phyloP scores from a whole-genome alignment of 2,888 invertebrate genomes.

The Dysmachus trigonus region DNA sequence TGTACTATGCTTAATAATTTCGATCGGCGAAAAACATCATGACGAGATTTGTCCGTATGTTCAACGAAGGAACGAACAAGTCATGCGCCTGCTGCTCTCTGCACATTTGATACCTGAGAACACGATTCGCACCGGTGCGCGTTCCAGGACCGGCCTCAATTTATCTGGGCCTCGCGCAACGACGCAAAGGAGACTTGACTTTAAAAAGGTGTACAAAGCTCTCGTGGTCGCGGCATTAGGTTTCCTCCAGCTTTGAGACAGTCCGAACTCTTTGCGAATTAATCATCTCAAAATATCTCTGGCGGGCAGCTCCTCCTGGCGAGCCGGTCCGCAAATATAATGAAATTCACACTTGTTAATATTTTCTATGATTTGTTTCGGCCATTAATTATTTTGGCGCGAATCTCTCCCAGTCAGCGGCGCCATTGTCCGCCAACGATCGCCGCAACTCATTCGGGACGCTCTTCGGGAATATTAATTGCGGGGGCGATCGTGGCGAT shows the following conservation, averaged over 20 bases:
- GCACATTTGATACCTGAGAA: conserved; percentile 33
- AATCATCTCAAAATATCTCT: conserved; percentile 38
- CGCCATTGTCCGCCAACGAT: conserved; percentile 1
- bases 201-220: conserved; percentile 30
- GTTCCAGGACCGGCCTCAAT: conserved; percentile 30
- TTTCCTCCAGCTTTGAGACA: conserved; percentile 27
- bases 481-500: background rate
- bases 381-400: conserved; percentile 55
- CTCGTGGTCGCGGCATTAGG: conserved; percentile 35
- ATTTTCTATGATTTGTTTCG: conserved; percentile 54
- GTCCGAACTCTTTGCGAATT: conserved; percentile 30
- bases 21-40: conserved; percentile 27
- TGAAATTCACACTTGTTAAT: conserved; percentile 62
- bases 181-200: background rate
- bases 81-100: conserved; percentile 5
- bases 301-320: background rate
- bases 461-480: background rate
- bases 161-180: conserved; percentile 7
- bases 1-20: conserved; percentile 29
- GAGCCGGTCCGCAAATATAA: conserved; percentile 6
- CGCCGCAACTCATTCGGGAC: background rate
- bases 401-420: conserved; percentile 46
- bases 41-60: conserved; percentile 42
- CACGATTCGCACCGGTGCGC: conserved; percentile 24
- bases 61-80: conserved; percentile 38